Conservation (phyloP, 2,888 invertebrate species). For the Hartigia nigra region DNA sequence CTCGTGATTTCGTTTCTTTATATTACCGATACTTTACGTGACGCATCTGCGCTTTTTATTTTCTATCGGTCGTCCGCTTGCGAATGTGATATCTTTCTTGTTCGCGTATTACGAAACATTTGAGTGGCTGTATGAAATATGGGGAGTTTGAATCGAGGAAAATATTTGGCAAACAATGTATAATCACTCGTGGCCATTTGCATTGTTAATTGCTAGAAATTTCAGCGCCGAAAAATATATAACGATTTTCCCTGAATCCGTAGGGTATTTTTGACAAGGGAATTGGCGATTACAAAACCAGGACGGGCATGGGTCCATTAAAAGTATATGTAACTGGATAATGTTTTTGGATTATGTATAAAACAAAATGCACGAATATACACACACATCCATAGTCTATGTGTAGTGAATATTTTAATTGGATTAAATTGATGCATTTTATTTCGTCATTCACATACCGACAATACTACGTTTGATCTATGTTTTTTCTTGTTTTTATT, state of each 20-base stretch:
- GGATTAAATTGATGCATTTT: background rate
- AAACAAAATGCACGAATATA: background rate
- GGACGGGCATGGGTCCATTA: background rate
- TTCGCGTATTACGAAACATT: background rate
- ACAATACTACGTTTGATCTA: background rate
- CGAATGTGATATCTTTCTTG: background rate
- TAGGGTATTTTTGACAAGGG: background rate
- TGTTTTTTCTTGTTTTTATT: background rate
- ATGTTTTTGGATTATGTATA: background rate
- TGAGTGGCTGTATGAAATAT: background rate
- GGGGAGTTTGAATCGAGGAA: background rate
- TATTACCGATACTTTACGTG: background rate
- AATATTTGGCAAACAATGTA: background rate
- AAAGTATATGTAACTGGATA: background rate
- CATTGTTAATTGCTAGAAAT: background rate
- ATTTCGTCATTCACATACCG: background rate
- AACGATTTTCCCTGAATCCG: background rate
- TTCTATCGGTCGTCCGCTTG: background rate
- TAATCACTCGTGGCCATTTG: background rate
- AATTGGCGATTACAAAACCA: background rate
- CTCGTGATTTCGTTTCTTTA: background rate
- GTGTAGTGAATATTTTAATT: background rate
- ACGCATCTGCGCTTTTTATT: background rate
- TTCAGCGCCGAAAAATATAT: background rate
- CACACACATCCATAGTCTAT: background rate